Evolutionary conservation across 2,888 invertebrate genomes (phyloP), one percentile per base, ranked within the genome.

Genomic region (Aphodius sticticus): DNA sequence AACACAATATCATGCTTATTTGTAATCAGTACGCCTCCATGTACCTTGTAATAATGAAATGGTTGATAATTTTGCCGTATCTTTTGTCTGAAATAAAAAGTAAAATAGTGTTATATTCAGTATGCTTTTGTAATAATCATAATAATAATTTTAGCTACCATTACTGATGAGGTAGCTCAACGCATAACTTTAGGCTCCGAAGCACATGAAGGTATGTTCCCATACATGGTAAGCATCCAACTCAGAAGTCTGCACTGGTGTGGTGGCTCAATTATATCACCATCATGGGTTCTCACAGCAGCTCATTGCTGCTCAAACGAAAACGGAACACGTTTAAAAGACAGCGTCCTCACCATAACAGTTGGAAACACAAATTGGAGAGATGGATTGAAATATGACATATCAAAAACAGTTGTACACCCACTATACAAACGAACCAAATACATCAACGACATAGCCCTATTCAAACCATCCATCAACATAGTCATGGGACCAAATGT

Each of bases 261-360:
- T 26, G 76, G 76, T 14, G 76, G 69, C 9, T 5, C 69, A 36
- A 12, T 76, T 12, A 69, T 76, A 76, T 35, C 69, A 9, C 35
- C 38, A 26, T 69, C 15, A 15, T 35, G 35, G 35, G 26, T 76
- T 3, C 16, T 76, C 16, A 69, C 76, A 4, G 76, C 76, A 9
- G 76, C 69, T 16, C 76, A 76, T 16, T 76, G 76, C n/a, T 26
- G 69, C 76, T n/a, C n/a, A 3, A 26, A 69, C 16, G n/a, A 69
- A 38, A 36, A 38, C 14, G 71, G 35, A 15, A 14, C 35, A 35
- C 16, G 12, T 71, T 71, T 71, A 16, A 16, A 71, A 15, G 38
- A 7, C 7, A 15, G 9, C 36, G 38, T 26, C n/a, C n/a, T 76
- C n/a, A 53, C 38, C 6, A 16, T 76, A 3, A 14, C 69, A 14